phyloP scores from a whole-genome alignment of 2,113 vertebrate genomes.

The Chaetops frenatus region DNA sequence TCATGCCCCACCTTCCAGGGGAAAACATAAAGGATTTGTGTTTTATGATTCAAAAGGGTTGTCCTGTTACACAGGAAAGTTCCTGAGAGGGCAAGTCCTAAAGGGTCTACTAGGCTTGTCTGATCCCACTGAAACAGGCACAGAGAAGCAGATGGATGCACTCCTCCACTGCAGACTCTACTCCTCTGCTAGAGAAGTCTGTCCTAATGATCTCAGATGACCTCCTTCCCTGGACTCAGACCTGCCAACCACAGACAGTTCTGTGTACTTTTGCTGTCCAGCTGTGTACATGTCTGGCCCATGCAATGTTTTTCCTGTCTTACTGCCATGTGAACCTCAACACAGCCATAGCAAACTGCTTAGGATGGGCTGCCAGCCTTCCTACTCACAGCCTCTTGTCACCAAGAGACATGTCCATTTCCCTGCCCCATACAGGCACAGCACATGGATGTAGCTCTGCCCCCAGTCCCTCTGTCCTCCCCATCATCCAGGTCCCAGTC shows the following conservation, averaged over 20 bases:
- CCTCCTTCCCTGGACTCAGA: neutral
- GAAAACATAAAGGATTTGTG: neutral
- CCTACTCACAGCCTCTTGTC: neutral
- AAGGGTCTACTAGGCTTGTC: rapidly evolving
- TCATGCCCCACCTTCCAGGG: neutral
- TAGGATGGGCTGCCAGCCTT: neutral
- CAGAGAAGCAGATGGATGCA: neutral
- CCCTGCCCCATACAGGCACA: neutral
- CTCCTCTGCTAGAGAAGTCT: neutral
- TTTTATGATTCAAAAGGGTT: neutral
- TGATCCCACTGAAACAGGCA: neutral
- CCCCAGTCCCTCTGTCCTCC: neutral
- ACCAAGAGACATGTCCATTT: neutral
- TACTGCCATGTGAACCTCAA: neutral
- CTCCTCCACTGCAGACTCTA: neutral
- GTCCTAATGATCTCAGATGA: neutral
- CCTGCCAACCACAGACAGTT: neutral
- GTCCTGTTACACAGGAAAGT: neutral
- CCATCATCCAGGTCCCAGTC: neutral
- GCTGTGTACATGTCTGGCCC: neutral
- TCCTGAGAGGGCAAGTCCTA: neutral
- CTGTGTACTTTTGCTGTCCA: neutral
- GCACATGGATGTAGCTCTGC: neutral
- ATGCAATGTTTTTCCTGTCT: neutral
- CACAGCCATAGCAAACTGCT: neutral